These are phyloP conservation scores for Drosophila repleta DNA, from an alignment of 1,140 invertebrate species.

Conservation along the genomic window DNA sequence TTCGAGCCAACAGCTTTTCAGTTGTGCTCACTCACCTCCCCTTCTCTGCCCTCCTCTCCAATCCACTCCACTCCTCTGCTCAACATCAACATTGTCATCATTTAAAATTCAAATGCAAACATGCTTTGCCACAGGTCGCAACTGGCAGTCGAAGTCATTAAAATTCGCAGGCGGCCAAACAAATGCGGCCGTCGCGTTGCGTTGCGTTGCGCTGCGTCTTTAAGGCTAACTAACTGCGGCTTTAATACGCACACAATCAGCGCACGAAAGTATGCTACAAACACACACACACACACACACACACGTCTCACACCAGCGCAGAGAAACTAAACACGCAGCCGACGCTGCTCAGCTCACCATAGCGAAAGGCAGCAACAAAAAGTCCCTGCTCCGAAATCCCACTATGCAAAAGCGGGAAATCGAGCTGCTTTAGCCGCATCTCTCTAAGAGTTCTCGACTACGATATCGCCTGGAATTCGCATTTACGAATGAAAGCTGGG, in stretches of 20 bases:
- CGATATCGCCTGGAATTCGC: constrained; percentile 2
- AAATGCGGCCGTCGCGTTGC: constrained; percentile 42
- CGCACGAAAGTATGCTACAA: constrained; percentile 74
- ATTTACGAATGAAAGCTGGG: too few species aligned
- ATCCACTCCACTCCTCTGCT: neutral
- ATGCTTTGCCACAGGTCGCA: constrained; percentile 48
- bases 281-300: constrained; percentile 36
- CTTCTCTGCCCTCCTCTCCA: neutral
- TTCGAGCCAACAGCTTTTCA: neutral
- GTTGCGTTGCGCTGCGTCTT: constrained; percentile 51
- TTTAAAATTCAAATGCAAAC: constrained; percentile 80
- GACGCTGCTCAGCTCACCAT: constrained; percentile 48
- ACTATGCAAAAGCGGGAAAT: constrained; percentile 36
- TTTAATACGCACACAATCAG: constrained; percentile 67
- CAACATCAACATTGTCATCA: constrained; percentile 44
- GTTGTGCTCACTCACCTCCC: too few species aligned
- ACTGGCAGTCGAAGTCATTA: constrained; percentile 56
- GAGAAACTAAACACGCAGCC: constrained; percentile 31
- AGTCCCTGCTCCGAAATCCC: constrained; percentile 10
- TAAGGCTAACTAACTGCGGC: constrained; percentile 51
- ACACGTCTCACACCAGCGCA: constrained; percentile 35
- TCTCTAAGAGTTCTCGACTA: neutral
- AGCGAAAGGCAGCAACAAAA: constrained; percentile 14
- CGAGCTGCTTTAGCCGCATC: neutral
- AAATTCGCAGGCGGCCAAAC: constrained; percentile 71